Base-by-base conservation (phyloP, 2,113 vertebrate genomes). In the Apteryx owenii region DNA sequence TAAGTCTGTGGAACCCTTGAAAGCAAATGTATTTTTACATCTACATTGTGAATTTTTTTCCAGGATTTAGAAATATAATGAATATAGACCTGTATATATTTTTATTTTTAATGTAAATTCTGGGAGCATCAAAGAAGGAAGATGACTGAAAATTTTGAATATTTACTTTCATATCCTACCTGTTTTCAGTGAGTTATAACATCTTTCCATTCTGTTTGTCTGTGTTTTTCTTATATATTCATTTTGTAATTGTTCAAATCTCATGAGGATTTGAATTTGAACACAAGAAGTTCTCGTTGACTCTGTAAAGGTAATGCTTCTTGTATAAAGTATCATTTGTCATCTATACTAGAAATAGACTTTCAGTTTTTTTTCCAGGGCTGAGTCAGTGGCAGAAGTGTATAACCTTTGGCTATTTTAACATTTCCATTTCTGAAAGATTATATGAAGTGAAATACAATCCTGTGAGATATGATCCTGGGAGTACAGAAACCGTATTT, bases 111-210 rank as follows among this genome's bases (percentile, higher is more conserved):
- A 31, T 46, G 9, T 23, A 51, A 87, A 71, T 81, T 50, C 42
- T 76, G 44, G 13, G 40, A 40, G 53, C 29, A 62, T 83, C 28
- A 87, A 69, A 91, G 29, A 29, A 71, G 25, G 23, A 77, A 68
- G 25, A 62, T 36, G 53, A 20, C 6, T 61, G 40, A 61, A 88
- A 15, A 38, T 90, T 88, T 64, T 46, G 44, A 73, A 36, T 66
- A 3, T 8, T 5, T 46, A 12, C n/a, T 38, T 33, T n/a, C 38
- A 17, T 38, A n/a, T 38, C 15, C 20, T 19, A 1, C 20, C 0
- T 23, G 26, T 48, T 82, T 93, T 75, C 15, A 60, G 56, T 60
- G 29, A 31, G 28, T 12, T 46, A 14, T 69, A 46, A 46, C 18
- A 44, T 69, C 61, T 69, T 19, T 66, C 38, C 40, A 19, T 68